Evolutionary conservation across 2,888 invertebrate species (phyloP), one percentile per base, ranked within the genome.

Genomic region (Cosmopolites sordidus): DNA sequence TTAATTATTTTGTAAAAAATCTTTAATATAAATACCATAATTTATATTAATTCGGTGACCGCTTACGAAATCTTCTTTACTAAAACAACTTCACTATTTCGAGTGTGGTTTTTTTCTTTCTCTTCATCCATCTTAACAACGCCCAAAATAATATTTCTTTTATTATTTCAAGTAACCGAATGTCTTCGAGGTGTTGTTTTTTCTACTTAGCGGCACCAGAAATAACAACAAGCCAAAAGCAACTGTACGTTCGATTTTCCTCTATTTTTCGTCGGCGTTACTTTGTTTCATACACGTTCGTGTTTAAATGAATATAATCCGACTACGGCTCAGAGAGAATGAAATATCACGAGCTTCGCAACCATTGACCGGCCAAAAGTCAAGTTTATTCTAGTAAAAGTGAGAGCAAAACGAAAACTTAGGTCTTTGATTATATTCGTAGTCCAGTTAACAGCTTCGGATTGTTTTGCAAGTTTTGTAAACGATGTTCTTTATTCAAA

Each of bases 271-370:
- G 43, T 55, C 47, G 14, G 41, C 46, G 48, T 51, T 54, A 47
- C 51, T 48, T 51, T 51, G 47, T 51, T 33, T 6, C 12, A 4
- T 33, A 12, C 27, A 39, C 18, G 44, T 50, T 50, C 33, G 48
- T 47, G 50, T 51, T 51, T 46, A 48, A 55, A 51, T 55, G 50
- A 55, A 55, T 43, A 51, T 50, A 55, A 55, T 51, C 48, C 43
- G 55, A 55, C 47, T 17, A 6, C 45, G 18, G 17, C 12, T 30
- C 16, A 33, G 37, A 16, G 44, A 39, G 39, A 50, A 43, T 38
- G 48, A 54, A 51, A 51, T 51, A 54, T 43, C 47, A 51, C 51
- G 46, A 51, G 46, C 42, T 50, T 46, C 43, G 33, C 4, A n/a
- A n/a, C 11, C 12, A 11, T 33, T 12, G 33, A 6, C 11, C 12